Evolutionary conservation across 2,888 invertebrate genomes (phyloP).

Genomic region (Parnassius apollo): DNA sequence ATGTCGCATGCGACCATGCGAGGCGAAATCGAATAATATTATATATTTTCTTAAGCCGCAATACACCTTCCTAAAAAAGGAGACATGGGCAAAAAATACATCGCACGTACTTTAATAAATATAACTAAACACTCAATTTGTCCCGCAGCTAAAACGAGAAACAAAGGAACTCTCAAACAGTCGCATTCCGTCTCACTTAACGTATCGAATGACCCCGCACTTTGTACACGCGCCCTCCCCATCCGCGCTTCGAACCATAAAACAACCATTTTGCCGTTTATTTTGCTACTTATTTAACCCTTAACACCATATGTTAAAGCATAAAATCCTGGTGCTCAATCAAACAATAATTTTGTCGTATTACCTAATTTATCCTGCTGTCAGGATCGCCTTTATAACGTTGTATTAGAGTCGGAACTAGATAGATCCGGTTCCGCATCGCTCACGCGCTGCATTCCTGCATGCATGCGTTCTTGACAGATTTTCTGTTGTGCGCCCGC

Average conservation of each 20-base stretch:
- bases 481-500: constrained; percentile 38
- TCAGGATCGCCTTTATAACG: constrained; percentile 27
- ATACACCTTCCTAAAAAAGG: too few species aligned
- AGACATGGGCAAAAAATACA: too few species aligned
- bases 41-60: too few species aligned
- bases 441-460: constrained; percentile 31
- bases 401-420: constrained; percentile 31
- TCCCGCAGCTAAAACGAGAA: constrained; percentile 25
- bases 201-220: constrained; percentile 31
- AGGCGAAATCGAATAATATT: too few species aligned
- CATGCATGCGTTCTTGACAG: constrained; percentile 36
- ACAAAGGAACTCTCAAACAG: constrained; percentile 23
- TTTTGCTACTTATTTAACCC: background rate
- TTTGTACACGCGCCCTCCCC: constrained; percentile 47
- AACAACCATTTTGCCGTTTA: constrained; percentile 37
- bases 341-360: constrained; percentile 35
- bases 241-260: constrained; percentile 40
- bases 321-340: constrained; percentile 49
- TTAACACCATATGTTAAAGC: constrained; percentile 47
- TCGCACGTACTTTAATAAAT: constrained; percentile 3
- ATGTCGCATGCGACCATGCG: too few species aligned
- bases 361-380: constrained; percentile 23
- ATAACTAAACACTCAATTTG: constrained; percentile 25
- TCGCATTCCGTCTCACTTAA: constrained; percentile 27
- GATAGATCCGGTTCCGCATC: constrained; percentile 18